Conservation (phyloP, 35 echinoderm and acorn worm species). For the Acanthaster planci region DNA sequence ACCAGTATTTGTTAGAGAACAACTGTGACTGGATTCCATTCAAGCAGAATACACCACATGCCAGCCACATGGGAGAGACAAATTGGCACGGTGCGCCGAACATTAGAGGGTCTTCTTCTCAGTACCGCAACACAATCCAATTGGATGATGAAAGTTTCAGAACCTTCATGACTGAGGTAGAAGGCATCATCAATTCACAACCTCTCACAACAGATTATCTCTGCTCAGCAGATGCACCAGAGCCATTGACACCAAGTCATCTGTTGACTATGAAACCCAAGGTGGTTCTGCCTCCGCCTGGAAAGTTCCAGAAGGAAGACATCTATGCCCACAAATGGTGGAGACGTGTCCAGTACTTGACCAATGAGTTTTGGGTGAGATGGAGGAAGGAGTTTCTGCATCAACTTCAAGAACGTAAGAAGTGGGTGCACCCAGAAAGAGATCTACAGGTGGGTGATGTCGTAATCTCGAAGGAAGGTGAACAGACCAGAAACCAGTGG, state of each 20-base stretch:
- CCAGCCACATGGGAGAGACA: constrained; percentile 59
- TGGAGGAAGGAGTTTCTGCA: constrained; percentile 58
- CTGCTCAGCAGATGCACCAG: constrained; percentile 35
- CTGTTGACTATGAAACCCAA: constrained; percentile 62
- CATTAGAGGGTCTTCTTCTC: constrained; percentile 28
- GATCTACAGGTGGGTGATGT: constrained; percentile 45
- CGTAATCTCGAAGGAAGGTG: constrained; percentile 51
- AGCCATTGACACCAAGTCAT: constrained; percentile 62
- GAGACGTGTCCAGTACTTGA: constrained; percentile 59
- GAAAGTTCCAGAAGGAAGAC: constrained; percentile 49
- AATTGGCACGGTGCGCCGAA: constrained; percentile 60
- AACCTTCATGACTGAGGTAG: constrained; percentile 31
- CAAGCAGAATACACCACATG: constrained; percentile 50
- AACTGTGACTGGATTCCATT: constrained; percentile 54
- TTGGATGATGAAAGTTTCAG: constrained; percentile 58
- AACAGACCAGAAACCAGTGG: constrained; percentile 35
- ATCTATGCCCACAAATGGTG: constrained; percentile 41
- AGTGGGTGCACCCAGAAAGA: constrained; percentile 30
- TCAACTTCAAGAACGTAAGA: constrained; percentile 37
- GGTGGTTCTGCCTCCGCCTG: constrained; percentile 63
- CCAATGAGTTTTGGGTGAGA: constrained; percentile 61
- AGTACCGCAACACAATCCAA: constrained; percentile 18
- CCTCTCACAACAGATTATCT: constrained; percentile 38
- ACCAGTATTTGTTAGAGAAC: constrained; percentile 29
- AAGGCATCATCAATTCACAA: constrained; percentile 42